Percentiles rank a stretch among this genome's conserved stretches.
Conservation (phyloP, 2,888 invertebrate genomes). For the Marasmarcha lunaedactyla region DNA sequence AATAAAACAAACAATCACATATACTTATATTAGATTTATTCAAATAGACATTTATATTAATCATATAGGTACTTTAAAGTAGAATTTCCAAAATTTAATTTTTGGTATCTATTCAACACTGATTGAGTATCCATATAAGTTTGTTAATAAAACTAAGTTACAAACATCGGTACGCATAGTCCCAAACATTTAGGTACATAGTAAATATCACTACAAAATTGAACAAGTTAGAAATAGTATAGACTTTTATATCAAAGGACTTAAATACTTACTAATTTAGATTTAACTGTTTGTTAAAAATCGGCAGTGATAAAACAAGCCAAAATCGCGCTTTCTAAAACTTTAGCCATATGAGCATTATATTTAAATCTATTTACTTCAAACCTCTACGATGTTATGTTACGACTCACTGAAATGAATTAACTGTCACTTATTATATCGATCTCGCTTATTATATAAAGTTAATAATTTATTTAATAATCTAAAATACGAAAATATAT, state of each 20-base stretch:
- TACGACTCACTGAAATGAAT: constrained; percentile 6
- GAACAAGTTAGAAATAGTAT: constrained; percentile 68
- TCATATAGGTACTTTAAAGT: constrained; percentile 47
- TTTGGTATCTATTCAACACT: constrained; percentile 64
- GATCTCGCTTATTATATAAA: constrained; percentile 28
- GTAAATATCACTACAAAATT: constrained; percentile 67
- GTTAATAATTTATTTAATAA: constrained; percentile 37
- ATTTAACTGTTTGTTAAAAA: constrained; percentile 35
- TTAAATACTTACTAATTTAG: constrained; percentile 39
- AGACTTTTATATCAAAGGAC: constrained; percentile 66
- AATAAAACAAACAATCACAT: constrained; percentile 53
- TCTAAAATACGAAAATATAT: constrained; percentile 36
- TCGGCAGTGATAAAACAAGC: constrained; percentile 66
- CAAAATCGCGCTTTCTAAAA: constrained; percentile 30
- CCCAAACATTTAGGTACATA: constrained; percentile 62
- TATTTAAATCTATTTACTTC: not conserved
- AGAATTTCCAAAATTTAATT: constrained; percentile 61
- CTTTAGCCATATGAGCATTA: constrained; percentile 1
- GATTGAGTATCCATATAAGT: constrained; percentile 53
- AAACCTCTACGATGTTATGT: not conserved
- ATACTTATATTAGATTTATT: constrained; percentile 59
- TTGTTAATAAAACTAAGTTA: constrained; percentile 46
- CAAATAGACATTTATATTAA: constrained; percentile 67
- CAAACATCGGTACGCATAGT: constrained; percentile 53
- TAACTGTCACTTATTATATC: constrained; percentile 19